Base-by-base conservation (phyloP, 2,797 vertebrate species). In the Helostoma temminkii region DNA sequence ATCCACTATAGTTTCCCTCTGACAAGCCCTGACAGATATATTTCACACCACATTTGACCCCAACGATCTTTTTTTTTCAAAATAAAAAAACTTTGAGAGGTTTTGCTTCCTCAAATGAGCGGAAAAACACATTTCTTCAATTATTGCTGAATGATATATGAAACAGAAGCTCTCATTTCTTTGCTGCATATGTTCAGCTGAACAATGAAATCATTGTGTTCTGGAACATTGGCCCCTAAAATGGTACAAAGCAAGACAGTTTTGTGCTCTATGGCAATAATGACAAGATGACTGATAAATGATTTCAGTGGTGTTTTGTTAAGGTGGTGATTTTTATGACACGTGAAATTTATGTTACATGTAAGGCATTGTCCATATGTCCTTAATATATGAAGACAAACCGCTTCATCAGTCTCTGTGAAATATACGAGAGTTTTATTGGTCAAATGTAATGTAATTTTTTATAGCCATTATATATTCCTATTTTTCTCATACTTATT, bases 191-290 rank as follows among this genome's bases (percentile, higher is more conserved):
- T 86, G 81, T 85, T 88, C 63, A 65, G 15, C 41, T 11, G 84
- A 90, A 93, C 91, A 94, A 92, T 87, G 88, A 85, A 75, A 63
- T 80, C 80, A 72, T 88, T 92, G 81, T 87, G 56, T 79, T 83
- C 66, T 63, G 65, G 60, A 84, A 76, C 58, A 30, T 64, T 34
- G 39, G 6, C 42, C 32, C 64, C 22, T 2, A 72, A 76, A 37
- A 34, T 43, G 63, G 36, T 37, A 52, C 50, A 65, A 67, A 73
- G 69, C 74, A 48, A 76, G 72, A 84, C 78, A 65, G 72, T 71
- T 88, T 83, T 67, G 75, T 12, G 61, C 60, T 52, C 12, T 54
- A 41, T 56, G 59, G 66, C 61, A 66, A 61, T 56, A 59, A 67
- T 54, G 60, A 34, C 66, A 75, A 78, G 71, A 56, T 66, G 66